Conservation (phyloP, 2,888 invertebrate species). For the Tinea trinotella region DNA sequence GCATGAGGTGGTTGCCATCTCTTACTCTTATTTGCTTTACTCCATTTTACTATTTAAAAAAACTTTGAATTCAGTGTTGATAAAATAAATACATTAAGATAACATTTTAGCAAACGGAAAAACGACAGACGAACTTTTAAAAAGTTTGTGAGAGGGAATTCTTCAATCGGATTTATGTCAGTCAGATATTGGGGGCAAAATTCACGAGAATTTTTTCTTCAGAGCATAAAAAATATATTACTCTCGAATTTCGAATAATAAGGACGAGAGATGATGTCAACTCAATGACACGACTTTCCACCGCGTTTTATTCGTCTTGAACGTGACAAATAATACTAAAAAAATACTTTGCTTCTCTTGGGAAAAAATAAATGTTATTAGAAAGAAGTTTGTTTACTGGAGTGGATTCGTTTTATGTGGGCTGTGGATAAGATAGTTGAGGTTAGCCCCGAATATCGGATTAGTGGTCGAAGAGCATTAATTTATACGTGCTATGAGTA, state of each 20-base stretch:
- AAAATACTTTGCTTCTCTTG: background rate
- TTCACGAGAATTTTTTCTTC: slow-evolving; percentile 11
- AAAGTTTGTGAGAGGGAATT: slow-evolving; percentile 5
- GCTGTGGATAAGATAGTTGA: background rate
- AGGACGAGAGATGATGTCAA: slow-evolving; percentile 24
- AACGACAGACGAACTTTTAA: background rate
- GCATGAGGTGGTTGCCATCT: background rate
- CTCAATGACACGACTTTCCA: slow-evolving; percentile 23
- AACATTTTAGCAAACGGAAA: background rate
- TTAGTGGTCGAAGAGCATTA: slow-evolving; percentile 43
- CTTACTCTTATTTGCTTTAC: background rate
- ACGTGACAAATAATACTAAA: slow-evolving; percentile 10
- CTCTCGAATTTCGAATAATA: slow-evolving; percentile 28
- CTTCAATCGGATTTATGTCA: slow-evolving; percentile 18
- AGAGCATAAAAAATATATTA: slow-evolving; percentile 17
- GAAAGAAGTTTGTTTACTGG: background rate
- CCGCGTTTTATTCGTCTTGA: slow-evolving; percentile 2
- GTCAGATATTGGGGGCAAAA: slow-evolving; percentile 1
- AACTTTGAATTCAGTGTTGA: no score
- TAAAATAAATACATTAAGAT: no score
- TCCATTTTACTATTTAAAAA: background rate
- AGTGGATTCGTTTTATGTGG: background rate
- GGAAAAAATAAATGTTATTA: background rate
- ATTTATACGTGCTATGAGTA: slow-evolving; percentile 42
- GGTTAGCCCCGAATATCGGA: background rate